Percentiles rank a stretch among this genome's conserved stretches.
Evolutionary conservation across 2,113 vertebrate genomes (phyloP).

Genomic region (Lucifuga dentata): DNA sequence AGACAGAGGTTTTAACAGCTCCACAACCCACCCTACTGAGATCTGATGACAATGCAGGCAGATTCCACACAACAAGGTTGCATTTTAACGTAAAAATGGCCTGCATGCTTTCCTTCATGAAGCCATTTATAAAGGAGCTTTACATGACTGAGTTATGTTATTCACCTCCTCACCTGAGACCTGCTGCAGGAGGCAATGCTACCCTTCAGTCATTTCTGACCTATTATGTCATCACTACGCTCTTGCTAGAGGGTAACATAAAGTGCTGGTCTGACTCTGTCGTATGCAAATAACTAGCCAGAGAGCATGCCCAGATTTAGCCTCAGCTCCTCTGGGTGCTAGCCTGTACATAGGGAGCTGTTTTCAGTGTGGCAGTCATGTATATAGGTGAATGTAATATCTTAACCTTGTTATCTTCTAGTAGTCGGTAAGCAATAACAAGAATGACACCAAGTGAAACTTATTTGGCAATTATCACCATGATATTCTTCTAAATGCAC

Average conservation of each 20-base stretch:
- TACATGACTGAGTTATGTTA: neutral
- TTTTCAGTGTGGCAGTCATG: neutral
- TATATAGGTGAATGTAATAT: conserved; percentile 12
- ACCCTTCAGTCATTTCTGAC: conserved; percentile 20
- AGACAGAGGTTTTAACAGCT: no score
- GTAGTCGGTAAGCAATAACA: neutral
- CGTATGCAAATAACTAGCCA: conserved; percentile 16
- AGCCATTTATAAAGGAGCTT: neutral
- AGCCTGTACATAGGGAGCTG: conserved; percentile 8
- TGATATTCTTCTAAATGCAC: neutral
- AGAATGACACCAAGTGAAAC: neutral
- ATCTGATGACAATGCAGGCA: no score
- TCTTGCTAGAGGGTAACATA: conserved; percentile 11
- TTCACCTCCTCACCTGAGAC: conserved; percentile 16
- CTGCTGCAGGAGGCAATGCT: conserved; percentile 4
- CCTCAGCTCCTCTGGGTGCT: conserved; percentile 6
- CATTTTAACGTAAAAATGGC: no score
- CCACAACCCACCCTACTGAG: no score
- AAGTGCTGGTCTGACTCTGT: conserved; percentile 8
- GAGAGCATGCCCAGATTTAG: conserved; percentile 13
- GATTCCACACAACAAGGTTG: no score
- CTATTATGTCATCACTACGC: conserved; percentile 8
- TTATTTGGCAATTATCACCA: neutral
- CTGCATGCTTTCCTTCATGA: neutral
- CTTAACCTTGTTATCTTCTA: neutral